Evolutionary conservation across 35 echinoderm and acorn worm genomes (phyloP).

Genomic region (Amphiura filiformis): DNA sequence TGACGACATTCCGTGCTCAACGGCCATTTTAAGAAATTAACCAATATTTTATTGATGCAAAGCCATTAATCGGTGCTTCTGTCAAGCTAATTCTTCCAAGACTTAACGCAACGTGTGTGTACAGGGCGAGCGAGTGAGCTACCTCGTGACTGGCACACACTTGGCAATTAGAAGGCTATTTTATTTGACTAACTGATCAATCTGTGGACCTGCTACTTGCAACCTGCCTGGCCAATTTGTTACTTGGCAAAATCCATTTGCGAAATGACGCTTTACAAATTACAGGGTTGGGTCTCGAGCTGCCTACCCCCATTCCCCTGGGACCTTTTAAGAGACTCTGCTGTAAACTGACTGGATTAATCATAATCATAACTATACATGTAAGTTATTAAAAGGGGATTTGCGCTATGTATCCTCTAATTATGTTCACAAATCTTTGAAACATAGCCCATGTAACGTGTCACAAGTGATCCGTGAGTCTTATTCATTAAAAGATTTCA

Average conservation of each 20-base stretch:
- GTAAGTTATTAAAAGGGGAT: not conserved
- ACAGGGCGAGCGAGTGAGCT: too few relatives aligned
- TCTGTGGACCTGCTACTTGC: not conserved
- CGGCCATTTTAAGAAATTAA: constrained; percentile 5
- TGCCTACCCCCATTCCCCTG: not conserved
- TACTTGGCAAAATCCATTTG: constrained; percentile 14
- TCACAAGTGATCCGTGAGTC: not conserved
- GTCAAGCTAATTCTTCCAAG: not conserved
- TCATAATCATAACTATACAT: constrained; percentile 2
- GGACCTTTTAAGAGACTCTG: not conserved
- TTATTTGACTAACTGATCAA: not conserved
- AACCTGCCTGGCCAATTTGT: not conserved
- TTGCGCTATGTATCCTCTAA: not conserved
- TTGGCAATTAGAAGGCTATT: constrained; percentile 1
- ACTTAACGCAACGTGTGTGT: too few relatives aligned
- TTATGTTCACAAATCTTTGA: not conserved
- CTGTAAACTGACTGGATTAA: not conserved
- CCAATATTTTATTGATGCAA: constrained; percentile 13
- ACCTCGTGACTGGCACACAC: not conserved
- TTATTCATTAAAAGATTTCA: constrained; percentile 8
- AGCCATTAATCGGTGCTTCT: constrained; percentile 14
- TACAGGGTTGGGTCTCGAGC: not conserved
- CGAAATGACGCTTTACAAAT: not conserved
- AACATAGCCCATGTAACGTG: not conserved
- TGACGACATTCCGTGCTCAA: constrained; percentile 1